Base-by-base conservation (phyloP, 2,797 vertebrate species). In the Dallia pectoralis region DNA sequence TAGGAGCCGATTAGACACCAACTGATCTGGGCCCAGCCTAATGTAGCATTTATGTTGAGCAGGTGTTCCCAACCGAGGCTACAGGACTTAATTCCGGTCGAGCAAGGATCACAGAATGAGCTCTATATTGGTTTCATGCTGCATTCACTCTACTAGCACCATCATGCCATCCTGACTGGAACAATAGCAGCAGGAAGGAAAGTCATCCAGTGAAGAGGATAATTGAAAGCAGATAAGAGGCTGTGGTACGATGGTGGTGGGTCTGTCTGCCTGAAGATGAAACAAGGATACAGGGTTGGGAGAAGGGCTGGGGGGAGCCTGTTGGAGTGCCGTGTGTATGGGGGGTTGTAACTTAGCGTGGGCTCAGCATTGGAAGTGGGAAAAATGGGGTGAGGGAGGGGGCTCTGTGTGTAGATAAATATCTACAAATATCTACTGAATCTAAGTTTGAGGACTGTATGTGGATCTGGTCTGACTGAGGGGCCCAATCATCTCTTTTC, bases 341-440 rank as follows among this genome's bases (percentile, higher is more conserved):
- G 51, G n/a, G 51, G 51, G n/a, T 7, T n/a, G 51, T n/a, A n/a
- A 22, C 51, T 56, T 9, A 56, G 51, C 51, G n/a, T 19, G 51
- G 51, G 67, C 67, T 62, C 53, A 59, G 27, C 32, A 16, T 65
- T 22, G 74, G 32, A 18, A 27, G 36, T 40, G 70, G 59, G 65
- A 30, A 49, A 71, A 47, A 68, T 68, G 56, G 53, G 47, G 22
- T 62, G 53, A 19, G 29, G 68, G 62, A 67, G 59, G 36, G 36
- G 36, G 36, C 36, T 6, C 36, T 62, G 79, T 76, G 72, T 74
- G 73, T 81, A 83, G 74, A 86, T 85, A n/a, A n/a, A n/a, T n/a
- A n/a, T n/a, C n/a, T n/a, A n/a, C 70, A 84, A 78, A 89, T 85
- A 77, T 86, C 75, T 74, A 48, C 16, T 87, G 79, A 87, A 87